A percentile compares a stretch with the other conserved stretches of the same genome.
These are phyloP conservation scores for Athetis lepigone DNA, from an alignment of 2,888 invertebrate genomes.

Conservation along the genomic window DNA sequence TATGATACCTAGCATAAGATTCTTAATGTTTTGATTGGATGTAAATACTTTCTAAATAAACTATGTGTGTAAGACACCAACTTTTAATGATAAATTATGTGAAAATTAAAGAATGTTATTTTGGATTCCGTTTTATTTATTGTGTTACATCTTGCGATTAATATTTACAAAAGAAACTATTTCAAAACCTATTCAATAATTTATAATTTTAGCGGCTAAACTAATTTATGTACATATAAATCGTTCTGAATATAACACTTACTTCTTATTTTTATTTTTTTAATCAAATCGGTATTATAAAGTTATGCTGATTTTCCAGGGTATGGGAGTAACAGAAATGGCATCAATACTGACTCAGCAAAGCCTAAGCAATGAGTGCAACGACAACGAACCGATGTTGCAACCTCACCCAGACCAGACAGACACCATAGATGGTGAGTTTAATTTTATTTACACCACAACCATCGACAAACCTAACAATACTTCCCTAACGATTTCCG, in stretches of 20 bases:
- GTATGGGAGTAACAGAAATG: conserved; percentile 92
- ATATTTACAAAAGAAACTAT: neutral
- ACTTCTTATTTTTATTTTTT: neutral
- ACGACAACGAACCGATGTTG: conserved; percentile 91
- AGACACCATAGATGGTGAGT: conserved; percentile 94
- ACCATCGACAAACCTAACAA: conserved; percentile 39
- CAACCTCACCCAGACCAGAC: conserved; percentile 93
- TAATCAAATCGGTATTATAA: conserved; percentile 15
- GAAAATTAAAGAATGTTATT: conserved; percentile 33
- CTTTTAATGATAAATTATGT: conserved; percentile 11
- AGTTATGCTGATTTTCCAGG: conserved; percentile 82
- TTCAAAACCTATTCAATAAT: neutral
- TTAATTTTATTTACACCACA: conserved; percentile 13
- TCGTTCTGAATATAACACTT: neutral
- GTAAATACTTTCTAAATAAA: conserved; percentile 23
- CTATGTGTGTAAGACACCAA: conserved; percentile 19
- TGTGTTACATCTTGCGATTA: conserved; percentile 4
- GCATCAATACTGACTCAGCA: conserved; percentile 92
- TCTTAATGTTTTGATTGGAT: conserved; percentile 10
- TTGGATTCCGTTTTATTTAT: conserved; percentile 38
- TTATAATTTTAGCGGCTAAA: neutral
- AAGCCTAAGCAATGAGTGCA: conserved; percentile 91
- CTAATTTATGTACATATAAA: neutral
- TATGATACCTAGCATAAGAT: neutral
- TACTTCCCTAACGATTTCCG: neutral